Conservation (phyloP, 2,113 vertebrate genomes). For the Microcebus lehilahytsara region DNA sequence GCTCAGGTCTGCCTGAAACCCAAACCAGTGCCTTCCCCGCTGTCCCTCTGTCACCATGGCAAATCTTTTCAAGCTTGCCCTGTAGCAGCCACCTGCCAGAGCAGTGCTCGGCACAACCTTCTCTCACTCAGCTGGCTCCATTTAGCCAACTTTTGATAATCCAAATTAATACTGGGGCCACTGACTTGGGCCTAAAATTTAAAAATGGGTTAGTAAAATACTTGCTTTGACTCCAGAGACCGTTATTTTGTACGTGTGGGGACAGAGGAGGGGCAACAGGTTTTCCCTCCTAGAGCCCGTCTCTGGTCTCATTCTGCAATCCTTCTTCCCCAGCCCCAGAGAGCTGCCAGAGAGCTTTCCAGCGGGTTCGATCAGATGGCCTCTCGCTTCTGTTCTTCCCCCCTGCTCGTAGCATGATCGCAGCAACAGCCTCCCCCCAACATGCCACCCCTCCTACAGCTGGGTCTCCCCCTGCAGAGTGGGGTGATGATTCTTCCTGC, state of each 20-base stretch:
- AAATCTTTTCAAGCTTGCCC: not conserved
- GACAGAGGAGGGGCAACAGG: not conserved
- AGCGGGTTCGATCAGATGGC: not conserved
- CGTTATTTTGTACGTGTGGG: not conserved
- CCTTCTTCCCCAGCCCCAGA: not conserved
- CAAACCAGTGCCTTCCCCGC: not conserved
- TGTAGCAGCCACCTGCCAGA: not conserved
- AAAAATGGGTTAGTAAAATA: constrained; percentile 8
- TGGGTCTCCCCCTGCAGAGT: accelerated
- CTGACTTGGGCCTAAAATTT: not conserved
- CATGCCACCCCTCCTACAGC: no score
- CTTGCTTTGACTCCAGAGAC: not conserved
- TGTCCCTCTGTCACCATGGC: not conserved
- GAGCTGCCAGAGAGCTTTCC: not conserved
- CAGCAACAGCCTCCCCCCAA: not conserved
- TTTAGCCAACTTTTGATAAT: not conserved
- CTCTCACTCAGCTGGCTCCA: not conserved
- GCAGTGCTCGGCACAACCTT: not conserved
- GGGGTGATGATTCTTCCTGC: not conserved
- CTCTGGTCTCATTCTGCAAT: not conserved
- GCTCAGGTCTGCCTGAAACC: not conserved
- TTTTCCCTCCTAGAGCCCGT: not conserved
- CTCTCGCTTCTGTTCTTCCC: not conserved
- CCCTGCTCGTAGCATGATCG: not conserved
- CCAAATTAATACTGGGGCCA: not conserved